These are phyloP conservation scores for Suncus etruscus DNA, from an alignment of 2,113 vertebrate genomes.

Conservation along the genomic window DNA sequence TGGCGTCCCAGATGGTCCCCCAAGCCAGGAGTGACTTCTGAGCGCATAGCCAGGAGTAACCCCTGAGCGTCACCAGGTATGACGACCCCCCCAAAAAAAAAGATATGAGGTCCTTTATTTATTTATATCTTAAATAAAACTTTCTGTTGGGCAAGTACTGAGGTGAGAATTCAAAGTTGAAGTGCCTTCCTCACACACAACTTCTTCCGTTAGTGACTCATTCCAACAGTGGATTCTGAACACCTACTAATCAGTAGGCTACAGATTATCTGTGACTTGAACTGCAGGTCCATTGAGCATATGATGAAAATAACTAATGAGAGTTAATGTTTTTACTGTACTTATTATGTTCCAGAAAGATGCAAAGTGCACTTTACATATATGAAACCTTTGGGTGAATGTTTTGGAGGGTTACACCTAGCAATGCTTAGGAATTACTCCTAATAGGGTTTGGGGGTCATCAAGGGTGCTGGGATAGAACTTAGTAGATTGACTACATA, in stretches of 20 bases:
- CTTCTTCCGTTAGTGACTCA: neutral
- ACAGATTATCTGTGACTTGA: neutral
- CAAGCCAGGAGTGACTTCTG: no score
- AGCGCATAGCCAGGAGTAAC: no score
- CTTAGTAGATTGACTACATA: no score
- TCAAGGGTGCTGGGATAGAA: no score
- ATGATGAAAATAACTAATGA: neutral
- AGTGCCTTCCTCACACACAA: neutral
- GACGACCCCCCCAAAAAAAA: no score
- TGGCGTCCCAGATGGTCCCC: no score
- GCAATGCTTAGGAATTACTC: no score
- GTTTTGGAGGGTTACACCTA: no score
- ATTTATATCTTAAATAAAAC: conserved; percentile 4
- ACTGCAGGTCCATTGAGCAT: neutral
- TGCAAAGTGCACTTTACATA: neutral
- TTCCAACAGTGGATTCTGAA: conserved; percentile 39
- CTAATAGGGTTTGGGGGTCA: no score
- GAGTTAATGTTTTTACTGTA: neutral
- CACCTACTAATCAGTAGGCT: neutral
- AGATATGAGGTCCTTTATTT: neutral
- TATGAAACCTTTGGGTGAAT: neutral
- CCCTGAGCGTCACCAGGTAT: no score
- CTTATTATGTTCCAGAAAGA: neutral
- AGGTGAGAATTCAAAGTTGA: neutral
- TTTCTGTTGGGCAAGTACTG: conserved; percentile 5